Evolutionary conservation across 2,113 vertebrate genomes (phyloP), one percentile per base, ranked within the genome.

Genomic region (Anhinga rufa): DNA sequence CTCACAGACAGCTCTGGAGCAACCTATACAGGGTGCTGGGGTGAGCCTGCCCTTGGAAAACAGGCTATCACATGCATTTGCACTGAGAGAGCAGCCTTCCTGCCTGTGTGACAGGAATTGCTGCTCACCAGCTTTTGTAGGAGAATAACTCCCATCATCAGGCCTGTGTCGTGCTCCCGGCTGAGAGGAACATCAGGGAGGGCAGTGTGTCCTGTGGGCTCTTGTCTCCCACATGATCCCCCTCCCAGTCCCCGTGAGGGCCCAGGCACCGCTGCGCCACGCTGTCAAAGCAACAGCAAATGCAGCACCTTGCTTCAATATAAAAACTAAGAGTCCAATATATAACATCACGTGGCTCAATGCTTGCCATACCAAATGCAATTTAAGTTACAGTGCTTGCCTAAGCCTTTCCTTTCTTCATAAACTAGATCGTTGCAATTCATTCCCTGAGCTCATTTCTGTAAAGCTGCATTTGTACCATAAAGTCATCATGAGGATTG

Each of bases 221-320:
- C 18, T 34, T 0, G 0, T 42, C 25, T 74, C 60, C 66, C 29
- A 40, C 0, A 0, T 26, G 25, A 44, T 6, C 9, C 32, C 25
- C 3, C 5, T 51, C 62, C 36, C 18, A 20, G n/a, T 17, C 17
- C 82, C 48, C 55, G 9, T 0, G 0, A 40, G 44, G 3, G 20
- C 51, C 38, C 55, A 31, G 38, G 17, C 36, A 75, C 31, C 21
- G 16, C 21, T 6, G 21, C 1, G 2, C 21, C 42, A n/a, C 6
- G 21, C 5, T 4, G 0, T 11, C 44, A 61, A 46, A 76, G 36
- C 77, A 82, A 64, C 13, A 54, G 54, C 21, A 74, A 75, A n/a
- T 93, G 38, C 64, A 65, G 18, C 38, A 58, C 9, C n/a, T 44
- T 36, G 21, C 32, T 76, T 44, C 60, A 24, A 2, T 14, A 21